Evolutionary conservation across 2,888 invertebrate species (phyloP).

Genomic region (Epistrophe eligans): DNA sequence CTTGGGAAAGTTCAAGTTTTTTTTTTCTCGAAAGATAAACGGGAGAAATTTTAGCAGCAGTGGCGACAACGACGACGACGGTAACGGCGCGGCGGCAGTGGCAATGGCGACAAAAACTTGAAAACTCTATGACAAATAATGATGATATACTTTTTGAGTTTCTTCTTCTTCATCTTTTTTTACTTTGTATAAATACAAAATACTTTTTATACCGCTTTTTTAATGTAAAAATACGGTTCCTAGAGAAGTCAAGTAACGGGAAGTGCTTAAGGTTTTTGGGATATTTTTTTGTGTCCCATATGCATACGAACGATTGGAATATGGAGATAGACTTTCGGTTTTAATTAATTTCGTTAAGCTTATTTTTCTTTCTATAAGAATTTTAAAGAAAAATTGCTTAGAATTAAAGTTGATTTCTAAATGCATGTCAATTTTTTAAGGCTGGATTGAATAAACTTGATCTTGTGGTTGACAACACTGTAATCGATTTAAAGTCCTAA

Average conservation of each 20-base stretch:
- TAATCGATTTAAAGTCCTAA: too few species aligned
- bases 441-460: too few species aligned
- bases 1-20: conserved; percentile 38
- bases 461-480: too few species aligned
- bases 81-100: neutral
- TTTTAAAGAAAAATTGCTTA: neutral
- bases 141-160: conserved; percentile 52
- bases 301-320: neutral
- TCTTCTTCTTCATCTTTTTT: conserved; percentile 16
- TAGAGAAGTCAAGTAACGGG: neutral
- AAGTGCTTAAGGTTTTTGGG: neutral
- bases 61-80: neutral
- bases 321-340: neutral
- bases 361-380: neutral
- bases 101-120: conserved; percentile 63
- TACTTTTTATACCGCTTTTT: neutral
- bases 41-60: conserved; percentile 47
- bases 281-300: neutral
- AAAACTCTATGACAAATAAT: conserved; percentile 64
- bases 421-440: too few species aligned
- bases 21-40: conserved; percentile 54
- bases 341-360: neutral
- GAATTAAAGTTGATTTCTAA: too few species aligned
- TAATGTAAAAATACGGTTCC: neutral
- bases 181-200: conserved; percentile 27